phyloP scores from a whole-genome alignment of 2,113 vertebrate species.

The Heterocephalus glaber region DNA sequence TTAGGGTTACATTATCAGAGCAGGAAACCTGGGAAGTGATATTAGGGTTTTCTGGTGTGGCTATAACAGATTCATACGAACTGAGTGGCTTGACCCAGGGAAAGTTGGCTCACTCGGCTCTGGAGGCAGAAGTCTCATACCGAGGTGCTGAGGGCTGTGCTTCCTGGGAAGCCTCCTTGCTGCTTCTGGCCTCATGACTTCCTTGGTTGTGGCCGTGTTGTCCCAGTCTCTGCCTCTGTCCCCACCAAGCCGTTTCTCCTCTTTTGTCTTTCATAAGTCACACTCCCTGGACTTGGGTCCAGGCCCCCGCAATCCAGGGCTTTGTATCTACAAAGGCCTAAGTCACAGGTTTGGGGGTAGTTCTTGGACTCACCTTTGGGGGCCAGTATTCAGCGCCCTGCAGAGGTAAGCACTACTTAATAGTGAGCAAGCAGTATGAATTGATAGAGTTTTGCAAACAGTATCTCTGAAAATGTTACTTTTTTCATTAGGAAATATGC shows the following conservation, averaged over 20 bases:
- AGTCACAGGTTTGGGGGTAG: background rate
- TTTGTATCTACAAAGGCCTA: background rate
- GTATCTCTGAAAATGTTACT: slow-evolving; percentile 44
- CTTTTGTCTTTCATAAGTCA: background rate
- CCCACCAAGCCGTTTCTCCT: background rate
- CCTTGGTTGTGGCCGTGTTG: background rate
- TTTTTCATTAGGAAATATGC: slow-evolving; percentile 91
- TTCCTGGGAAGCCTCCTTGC: background rate
- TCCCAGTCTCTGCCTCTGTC: background rate
- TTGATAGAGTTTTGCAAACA: background rate
- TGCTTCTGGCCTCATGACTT: background rate
- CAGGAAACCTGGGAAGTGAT: background rate
- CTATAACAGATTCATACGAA: background rate
- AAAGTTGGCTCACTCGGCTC: background rate
- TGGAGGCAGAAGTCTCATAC: background rate
- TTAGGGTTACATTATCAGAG: background rate
- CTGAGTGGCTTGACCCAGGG: background rate
- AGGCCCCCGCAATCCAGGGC: background rate
- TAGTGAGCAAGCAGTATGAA: background rate
- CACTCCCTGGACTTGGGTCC: background rate
- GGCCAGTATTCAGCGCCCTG: background rate
- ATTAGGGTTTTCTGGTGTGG: background rate
- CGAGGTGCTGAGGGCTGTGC: background rate
- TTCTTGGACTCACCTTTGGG: background rate
- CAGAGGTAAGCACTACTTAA: background rate